These are phyloP conservation scores for Achroia grisella DNA, from an alignment of 1,140 invertebrate genomes.

Conservation along the genomic window DNA sequence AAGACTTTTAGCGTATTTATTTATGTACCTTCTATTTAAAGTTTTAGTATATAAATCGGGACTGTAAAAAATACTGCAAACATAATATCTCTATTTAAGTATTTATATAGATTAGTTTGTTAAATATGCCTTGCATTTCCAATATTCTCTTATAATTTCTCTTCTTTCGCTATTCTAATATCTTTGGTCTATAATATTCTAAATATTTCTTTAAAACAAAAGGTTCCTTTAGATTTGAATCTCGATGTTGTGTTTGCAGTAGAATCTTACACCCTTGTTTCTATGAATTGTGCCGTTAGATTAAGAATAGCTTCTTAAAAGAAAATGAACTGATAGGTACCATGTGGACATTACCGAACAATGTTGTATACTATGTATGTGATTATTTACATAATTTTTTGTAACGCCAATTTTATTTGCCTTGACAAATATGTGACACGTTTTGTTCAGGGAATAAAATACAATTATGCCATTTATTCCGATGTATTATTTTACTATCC, in stretches of 20 bases:
- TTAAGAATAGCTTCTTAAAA: slow-evolving; percentile 12
- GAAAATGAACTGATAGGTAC: slow-evolving; percentile 56
- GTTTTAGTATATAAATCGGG: neutral
- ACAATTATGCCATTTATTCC: slow-evolving; percentile 27
- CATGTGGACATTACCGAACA: slow-evolving; percentile 36
- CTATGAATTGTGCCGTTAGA: slow-evolving; percentile 43
- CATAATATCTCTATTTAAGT: no score
- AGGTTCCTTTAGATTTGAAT: slow-evolving; percentile 17
- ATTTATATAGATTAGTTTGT: no score
- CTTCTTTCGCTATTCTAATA: no score
- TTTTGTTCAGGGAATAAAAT: slow-evolving; percentile 35
- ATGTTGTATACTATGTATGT: neutral
- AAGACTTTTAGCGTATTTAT: slow-evolving; percentile 60
- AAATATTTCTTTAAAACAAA: no score
- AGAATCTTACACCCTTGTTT: neutral
- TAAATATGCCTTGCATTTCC: no score
- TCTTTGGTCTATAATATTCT: no score
- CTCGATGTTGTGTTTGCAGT: no score
- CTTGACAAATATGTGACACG: slow-evolving; percentile 20
- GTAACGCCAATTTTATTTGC: slow-evolving; percentile 26
- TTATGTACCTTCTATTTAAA: slow-evolving; percentile 28
- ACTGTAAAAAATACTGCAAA: no score
- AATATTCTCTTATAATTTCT: no score
- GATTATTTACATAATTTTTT: slow-evolving; percentile 4
- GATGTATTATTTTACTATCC: slow-evolving; percentile 1